Percentiles rank a stretch among this genome's conserved stretches.
phyloP scores from a whole-genome alignment of 2,888 invertebrate genomes.

The Drosophila pseudotakahashii region DNA sequence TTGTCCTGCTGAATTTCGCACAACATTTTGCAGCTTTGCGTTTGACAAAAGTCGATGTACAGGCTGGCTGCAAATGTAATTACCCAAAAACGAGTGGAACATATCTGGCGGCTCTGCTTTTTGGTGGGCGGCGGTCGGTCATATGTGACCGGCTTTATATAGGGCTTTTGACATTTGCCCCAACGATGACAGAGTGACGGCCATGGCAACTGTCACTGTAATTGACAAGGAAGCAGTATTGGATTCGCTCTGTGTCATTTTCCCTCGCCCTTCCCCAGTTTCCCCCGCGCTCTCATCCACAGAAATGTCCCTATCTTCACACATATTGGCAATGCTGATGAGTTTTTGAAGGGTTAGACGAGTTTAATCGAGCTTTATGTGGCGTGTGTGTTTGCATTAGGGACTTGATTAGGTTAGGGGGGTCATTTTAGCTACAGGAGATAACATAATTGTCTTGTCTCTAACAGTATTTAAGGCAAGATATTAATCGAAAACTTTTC shows the following conservation, averaged over 20 bases:
- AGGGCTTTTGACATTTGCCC: slow-evolving; percentile 40
- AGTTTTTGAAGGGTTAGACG: slow-evolving; percentile 46
- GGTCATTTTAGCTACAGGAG: slow-evolving; percentile 32
- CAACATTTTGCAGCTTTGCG: slow-evolving; percentile 60
- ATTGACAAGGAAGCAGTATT: slow-evolving; percentile 60
- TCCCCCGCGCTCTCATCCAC: background rate
- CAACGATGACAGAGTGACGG: slow-evolving; percentile 43
- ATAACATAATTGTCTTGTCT: slow-evolving; percentile 34
- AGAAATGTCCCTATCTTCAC: slow-evolving; percentile 22
- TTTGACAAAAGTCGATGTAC: slow-evolving; percentile 73
- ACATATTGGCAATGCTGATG: slow-evolving; percentile 46
- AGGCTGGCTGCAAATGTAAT: slow-evolving; percentile 65
- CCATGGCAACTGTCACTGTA: slow-evolving; percentile 70
- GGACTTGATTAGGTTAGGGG: slow-evolving; percentile 39
- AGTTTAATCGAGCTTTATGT: slow-evolving; percentile 19
- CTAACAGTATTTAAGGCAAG: slow-evolving; percentile 11
- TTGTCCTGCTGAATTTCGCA: slow-evolving; percentile 59
- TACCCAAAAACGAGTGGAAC: slow-evolving; percentile 55
- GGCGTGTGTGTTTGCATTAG: slow-evolving; percentile 19
- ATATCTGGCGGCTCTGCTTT: slow-evolving; percentile 20
- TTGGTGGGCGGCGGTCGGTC: slow-evolving; percentile 17
- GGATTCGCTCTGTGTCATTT: slow-evolving; percentile 20
- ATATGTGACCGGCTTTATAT: slow-evolving; percentile 16
- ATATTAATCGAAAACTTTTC: background rate
- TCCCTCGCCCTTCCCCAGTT: background rate